Evolutionary conservation across 2,888 invertebrate species (phyloP), one percentile per base, ranked within the genome.

Genomic region (Leucoma salicis): DNA sequence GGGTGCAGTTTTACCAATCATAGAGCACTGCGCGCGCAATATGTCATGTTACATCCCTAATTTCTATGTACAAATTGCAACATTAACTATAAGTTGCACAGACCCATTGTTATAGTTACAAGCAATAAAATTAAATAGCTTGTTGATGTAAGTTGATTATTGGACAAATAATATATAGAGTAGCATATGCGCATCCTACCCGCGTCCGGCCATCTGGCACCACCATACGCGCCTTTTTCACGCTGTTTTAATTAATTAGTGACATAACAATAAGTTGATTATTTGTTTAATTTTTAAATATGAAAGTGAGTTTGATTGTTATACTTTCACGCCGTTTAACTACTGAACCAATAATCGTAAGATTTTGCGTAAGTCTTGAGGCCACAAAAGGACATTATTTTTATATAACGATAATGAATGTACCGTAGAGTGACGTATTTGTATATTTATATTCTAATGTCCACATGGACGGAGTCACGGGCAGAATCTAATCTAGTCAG

Each of bases 121-220:
- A 41, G 36, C 46, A 61, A 66, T 67, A 56, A 65, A 62, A 39
- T 35, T 34, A 46, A 53, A 42, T 60, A 61, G 70, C 63, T 66
- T 57, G 51, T 58, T 57, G 61, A 71, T 71, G 66, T 57, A 65
- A 63, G 63, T 61, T 71, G 75, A 73, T 70, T 73, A 77, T 74
- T 74, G 78, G 71, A 80, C 78, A 75, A 82, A 78, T 75, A 75
- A 74, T 70, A 66, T 72, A 78, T 81, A 73, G 80, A 69, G 72
- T 76, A 69, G 74, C 80, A 75, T 76, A 83, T 74, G 76, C 76
- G 63, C 78, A 82, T 80, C 75, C 48, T 45, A 57, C 74, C 53
- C 69, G 82, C 82, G 84, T 81, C 78, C 82, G 82, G 83, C 87
- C 88, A 88, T 88, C 88, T 89, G 88, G 83, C 85, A 80, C 70